Conservation (phyloP, 2,888 invertebrate species). For the Ptycholaimellus sp. region DNA sequence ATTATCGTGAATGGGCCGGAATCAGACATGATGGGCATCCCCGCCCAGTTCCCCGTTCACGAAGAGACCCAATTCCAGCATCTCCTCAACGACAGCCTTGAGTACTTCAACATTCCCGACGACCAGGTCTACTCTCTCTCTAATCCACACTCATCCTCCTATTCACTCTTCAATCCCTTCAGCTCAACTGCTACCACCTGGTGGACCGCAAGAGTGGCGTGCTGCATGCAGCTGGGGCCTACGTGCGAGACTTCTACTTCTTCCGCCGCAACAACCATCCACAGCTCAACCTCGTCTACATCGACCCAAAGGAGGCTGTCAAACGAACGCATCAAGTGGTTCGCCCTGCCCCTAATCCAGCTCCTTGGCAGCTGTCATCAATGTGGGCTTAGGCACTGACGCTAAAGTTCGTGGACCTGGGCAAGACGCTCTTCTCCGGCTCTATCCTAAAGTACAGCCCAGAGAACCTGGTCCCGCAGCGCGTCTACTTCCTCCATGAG, state of each 20-base stretch:
- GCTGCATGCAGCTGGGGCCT: constrained; percentile 78
- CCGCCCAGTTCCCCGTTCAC: constrained; percentile 90
- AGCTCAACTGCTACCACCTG: constrained; percentile 74
- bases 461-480: constrained; percentile 42
- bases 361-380: not conserved
- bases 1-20: constrained; percentile 29
- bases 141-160: too few species aligned
- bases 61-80: constrained; percentile 36
- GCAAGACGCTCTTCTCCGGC: constrained; percentile 43
- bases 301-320: constrained; percentile 73
- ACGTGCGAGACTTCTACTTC: constrained; percentile 70
- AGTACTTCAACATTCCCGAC: constrained; percentile 81
- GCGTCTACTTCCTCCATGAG: constrained; percentile 91
- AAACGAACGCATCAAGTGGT: constrained; percentile 40
- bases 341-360: not conserved
- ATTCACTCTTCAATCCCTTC: too few species aligned
- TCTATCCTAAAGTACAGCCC: constrained; percentile 28
- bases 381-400: constrained; percentile 10
- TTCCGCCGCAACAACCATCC: constrained; percentile 93
- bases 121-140: too few species aligned
- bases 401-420: constrained; percentile 84
- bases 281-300: constrained; percentile 68
- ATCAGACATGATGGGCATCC: constrained; percentile 53
- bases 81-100: constrained; percentile 74
- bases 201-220: constrained; percentile 94